phyloP scores from a whole-genome alignment of 1,140 invertebrate species.

The Halictus rubicundus region DNA sequence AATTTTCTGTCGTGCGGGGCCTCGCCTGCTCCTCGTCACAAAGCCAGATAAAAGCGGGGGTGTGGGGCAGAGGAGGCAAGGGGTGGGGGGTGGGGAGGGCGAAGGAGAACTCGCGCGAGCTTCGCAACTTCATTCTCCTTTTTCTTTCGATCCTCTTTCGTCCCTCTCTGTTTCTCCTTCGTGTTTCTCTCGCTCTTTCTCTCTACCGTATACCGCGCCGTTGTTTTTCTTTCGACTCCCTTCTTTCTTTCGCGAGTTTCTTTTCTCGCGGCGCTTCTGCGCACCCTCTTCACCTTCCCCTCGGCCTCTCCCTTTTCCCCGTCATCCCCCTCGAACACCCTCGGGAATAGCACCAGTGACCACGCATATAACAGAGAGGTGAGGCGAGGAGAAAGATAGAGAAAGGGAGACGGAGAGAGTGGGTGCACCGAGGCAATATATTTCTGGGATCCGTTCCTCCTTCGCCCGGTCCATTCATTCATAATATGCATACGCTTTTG shows the following conservation, averaged over 20 bases:
- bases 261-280: constrained; percentile 35
- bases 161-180: not conserved
- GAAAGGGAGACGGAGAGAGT: constrained; percentile 55
- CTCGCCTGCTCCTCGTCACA: constrained; percentile 54
- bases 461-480: constrained; percentile 74
- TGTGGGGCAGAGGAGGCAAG: not conserved
- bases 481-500: constrained; percentile 78
- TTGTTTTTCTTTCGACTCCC: constrained; percentile 21
- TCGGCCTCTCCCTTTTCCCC: not conserved
- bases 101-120: constrained; percentile 26
- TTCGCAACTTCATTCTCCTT: constrained; percentile 49
- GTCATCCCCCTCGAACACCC: not conserved
- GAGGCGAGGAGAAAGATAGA: too few species aligned
- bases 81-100: too few species aligned
- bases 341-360: not conserved
- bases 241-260: constrained; percentile 17
- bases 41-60: constrained; percentile 66
- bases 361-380: constrained; percentile 57
- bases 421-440: constrained; percentile 76
- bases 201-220: not conserved
- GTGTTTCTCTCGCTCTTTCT: not conserved
- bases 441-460: constrained; percentile 74
- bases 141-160: constrained; percentile 21
- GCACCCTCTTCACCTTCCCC: constrained; percentile 4
- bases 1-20: constrained; percentile 76